phyloP scores from a whole-genome alignment of 30 jellyfish, hydroid and myxozoan genomes.

The Rhopilema esculentum region DNA sequence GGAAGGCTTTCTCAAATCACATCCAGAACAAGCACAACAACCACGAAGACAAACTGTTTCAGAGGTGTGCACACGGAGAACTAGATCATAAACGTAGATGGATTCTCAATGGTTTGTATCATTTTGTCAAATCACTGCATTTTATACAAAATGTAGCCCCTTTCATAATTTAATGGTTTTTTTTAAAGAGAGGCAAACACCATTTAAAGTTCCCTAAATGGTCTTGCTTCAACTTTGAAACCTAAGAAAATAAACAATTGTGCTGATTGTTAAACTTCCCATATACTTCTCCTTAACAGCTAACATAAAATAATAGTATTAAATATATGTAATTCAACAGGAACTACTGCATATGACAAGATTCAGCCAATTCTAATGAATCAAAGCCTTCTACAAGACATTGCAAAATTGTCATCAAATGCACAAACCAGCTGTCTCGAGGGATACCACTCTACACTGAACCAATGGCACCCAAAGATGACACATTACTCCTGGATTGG shows the following conservation, averaged over 20 bases:
- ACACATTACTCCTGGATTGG: background rate
- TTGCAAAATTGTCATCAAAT: background rate
- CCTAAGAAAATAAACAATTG: background rate
- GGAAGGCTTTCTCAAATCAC: constrained; percentile 1
- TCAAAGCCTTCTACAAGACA: background rate
- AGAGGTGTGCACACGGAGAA: background rate
- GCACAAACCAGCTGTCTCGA: background rate
- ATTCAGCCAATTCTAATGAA: background rate
- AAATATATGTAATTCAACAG: background rate
- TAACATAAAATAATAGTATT: background rate
- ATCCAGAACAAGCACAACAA: background rate
- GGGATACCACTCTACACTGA: background rate
- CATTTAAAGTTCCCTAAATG: background rate
- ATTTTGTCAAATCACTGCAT: background rate
- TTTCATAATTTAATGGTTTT: background rate
- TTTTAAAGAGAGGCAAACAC: background rate
- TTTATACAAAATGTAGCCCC: background rate
- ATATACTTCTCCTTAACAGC: background rate
- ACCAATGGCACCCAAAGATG: background rate
- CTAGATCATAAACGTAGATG: background rate
- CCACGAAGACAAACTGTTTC: background rate
- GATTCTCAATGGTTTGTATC: background rate
- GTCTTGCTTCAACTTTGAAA: background rate
- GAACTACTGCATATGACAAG: background rate
- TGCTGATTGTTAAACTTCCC: background rate